Conservation (phyloP, 2,797 vertebrate species). For the Calcarius lapponicus region DNA sequence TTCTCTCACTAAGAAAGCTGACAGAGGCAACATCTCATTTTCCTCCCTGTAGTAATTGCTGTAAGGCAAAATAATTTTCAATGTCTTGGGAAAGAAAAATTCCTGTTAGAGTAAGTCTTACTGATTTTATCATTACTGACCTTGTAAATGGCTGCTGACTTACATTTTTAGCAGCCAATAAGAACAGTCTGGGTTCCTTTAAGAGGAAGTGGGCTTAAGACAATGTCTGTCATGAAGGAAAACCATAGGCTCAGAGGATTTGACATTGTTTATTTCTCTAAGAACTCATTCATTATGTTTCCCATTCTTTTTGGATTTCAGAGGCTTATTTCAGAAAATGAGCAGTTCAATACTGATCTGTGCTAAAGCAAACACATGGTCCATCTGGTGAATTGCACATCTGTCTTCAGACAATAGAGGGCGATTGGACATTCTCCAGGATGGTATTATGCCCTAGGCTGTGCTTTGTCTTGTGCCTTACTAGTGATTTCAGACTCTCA, state of each 20-base stretch:
- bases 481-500: background rate
- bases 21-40: conserved; percentile 67
- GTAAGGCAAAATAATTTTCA: conserved; percentile 68
- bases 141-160: conserved; percentile 14
- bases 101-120: conserved; percentile 60
- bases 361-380: conserved; percentile 60
- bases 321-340: conserved; percentile 58
- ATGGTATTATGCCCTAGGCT: conserved; percentile 51
- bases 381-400: conserved; percentile 45
- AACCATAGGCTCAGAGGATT: conserved; percentile 56
- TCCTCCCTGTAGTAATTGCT: conserved; percentile 54
- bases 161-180: conserved; percentile 57
- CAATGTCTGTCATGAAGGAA: conserved; percentile 41
- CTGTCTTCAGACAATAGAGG: conserved; percentile 60
- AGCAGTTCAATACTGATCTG: conserved; percentile 61
- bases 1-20: conserved; percentile 59
- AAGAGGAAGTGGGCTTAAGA: conserved; percentile 54
- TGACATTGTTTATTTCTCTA: conserved; percentile 70
- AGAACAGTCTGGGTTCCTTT: conserved; percentile 30
- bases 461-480: conserved; percentile 50
- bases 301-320: conserved; percentile 70
- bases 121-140: conserved; percentile 52
- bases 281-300: conserved; percentile 64
- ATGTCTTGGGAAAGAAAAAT: conserved; percentile 63
- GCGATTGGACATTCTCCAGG: conserved; percentile 59